Conservation (phyloP, 2,113 vertebrate genomes). For the Rhinoderma darwinii region DNA sequence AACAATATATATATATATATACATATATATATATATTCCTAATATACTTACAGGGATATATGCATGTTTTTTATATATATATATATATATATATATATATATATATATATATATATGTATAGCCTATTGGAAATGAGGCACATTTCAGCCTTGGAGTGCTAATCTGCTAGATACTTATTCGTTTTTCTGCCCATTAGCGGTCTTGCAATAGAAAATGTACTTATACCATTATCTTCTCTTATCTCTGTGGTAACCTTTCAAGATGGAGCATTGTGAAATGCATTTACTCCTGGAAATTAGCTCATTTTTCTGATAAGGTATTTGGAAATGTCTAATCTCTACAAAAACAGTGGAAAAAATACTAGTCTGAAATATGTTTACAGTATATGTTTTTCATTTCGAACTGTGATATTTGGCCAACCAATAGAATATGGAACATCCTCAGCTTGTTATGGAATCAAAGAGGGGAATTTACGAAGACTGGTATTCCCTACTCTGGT, state of each 20-base stretch:
- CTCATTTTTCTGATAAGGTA: constrained; percentile 18
- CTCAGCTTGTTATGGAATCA: not conserved
- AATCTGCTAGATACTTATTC: not conserved
- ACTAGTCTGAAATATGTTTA: not conserved
- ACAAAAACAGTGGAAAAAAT: not conserved
- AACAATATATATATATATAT: too few relatives aligned
- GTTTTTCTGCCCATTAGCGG: constrained; percentile 33
- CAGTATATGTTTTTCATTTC: not conserved
- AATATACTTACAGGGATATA: too few relatives aligned
- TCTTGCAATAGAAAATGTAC: constrained; percentile 33
- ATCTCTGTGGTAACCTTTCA: constrained; percentile 59
- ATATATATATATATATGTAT: not conserved
- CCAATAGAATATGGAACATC: not conserved
- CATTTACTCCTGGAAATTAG: constrained; percentile 61
- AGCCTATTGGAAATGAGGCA: not conserved
- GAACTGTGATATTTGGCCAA: not conserved
- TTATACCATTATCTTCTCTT: constrained; percentile 53
- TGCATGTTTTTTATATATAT: not conserved
- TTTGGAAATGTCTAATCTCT: constrained; percentile 14
- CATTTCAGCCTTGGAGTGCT: not conserved
- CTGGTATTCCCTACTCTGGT: too few relatives aligned
- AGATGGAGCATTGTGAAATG: constrained; percentile 55
- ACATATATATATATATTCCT: too few relatives aligned
- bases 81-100: not conserved
- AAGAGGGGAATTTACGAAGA: too few relatives aligned